phyloP scores from a whole-genome alignment of 2,113 vertebrate genomes.

The Tragelaphus scriptus region DNA sequence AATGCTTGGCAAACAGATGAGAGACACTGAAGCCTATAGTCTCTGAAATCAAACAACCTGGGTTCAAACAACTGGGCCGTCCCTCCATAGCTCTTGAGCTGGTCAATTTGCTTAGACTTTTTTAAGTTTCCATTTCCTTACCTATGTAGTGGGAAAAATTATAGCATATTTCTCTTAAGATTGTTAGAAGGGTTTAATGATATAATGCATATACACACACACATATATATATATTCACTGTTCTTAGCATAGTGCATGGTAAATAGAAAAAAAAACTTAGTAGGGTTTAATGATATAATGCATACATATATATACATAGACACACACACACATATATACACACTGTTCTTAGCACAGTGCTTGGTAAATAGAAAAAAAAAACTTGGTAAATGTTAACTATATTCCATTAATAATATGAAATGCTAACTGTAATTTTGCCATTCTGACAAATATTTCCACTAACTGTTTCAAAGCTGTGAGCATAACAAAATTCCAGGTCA shows the following conservation, averaged over 20 bases:
- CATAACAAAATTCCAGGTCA: not conserved
- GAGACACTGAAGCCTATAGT: not conserved
- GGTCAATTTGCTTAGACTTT: not conserved
- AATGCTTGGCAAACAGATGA: not conserved
- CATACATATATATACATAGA: accelerated
- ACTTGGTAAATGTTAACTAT: not conserved
- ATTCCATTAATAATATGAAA: not conserved
- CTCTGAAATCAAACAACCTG: not conserved
- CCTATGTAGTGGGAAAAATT: not conserved
- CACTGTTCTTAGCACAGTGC: not conserved
- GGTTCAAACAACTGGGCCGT: not conserved
- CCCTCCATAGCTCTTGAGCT: not conserved
- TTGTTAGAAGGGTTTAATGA: not conserved
- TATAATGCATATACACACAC: not conserved
- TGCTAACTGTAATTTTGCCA: not conserved
- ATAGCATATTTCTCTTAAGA: not conserved
- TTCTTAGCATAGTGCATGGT: not conserved
- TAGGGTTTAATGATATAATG: not conserved
- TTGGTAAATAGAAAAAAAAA: not conserved
- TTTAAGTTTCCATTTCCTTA: not conserved
- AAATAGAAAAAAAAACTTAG: not conserved
- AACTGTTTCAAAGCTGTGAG: not conserved
- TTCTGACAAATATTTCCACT: not conserved
- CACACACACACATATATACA: accelerated
- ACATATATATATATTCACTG: not conserved